A percentile compares a stretch with the other conserved stretches of the same genome.
phyloP scores from a whole-genome alignment of 2,113 vertebrate genomes.

The sheep (Ovis aries) region ARS-UI_Ramb_v3.0 NC_056080.1:114979501-114980000 shows the following conservation, averaged over 20 bases:
- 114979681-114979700: background rate
- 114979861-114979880: background rate
- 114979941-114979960: background rate
- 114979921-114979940: background rate
- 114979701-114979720: background rate
- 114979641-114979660: background rate
- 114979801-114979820: background rate
- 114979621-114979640: background rate
- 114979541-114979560: slow-evolving; percentile 4
- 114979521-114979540: slow-evolving; percentile 18
- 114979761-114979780: background rate
- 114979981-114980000: background rate
- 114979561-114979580: slow-evolving; percentile 4
- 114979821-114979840: background rate
- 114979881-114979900: background rate
- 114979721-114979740: background rate
- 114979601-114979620: background rate
- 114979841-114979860: background rate
- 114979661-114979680: background rate
- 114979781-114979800: background rate
- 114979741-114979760: background rate
- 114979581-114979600: background rate
- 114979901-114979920: background rate
- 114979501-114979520: background rate
- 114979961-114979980: background rate